Conservation (phyloP, 2,888 invertebrate species). For the Stenoptilia bipunctidactyla region DNA sequence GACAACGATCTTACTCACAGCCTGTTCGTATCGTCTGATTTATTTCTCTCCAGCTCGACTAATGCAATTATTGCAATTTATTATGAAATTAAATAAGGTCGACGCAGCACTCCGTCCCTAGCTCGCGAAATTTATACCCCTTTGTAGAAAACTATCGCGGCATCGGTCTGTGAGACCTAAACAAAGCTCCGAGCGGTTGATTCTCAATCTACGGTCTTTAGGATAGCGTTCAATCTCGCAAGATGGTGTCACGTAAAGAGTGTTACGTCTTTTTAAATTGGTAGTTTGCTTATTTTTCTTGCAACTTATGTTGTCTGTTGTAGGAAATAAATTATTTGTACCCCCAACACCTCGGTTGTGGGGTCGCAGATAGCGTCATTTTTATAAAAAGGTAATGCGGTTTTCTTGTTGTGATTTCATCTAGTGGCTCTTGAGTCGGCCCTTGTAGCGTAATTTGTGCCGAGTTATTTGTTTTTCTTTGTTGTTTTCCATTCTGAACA, state of each 20-base stretch:
- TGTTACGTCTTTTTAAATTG: constrained; percentile 50
- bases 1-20: constrained; percentile 21
- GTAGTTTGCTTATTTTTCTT: constrained; percentile 67
- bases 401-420: constrained; percentile 53
- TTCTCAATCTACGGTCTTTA: constrained; percentile 35
- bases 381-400: constrained; percentile 66
- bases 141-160: constrained; percentile 41
- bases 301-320: constrained; percentile 59
- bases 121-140: constrained; percentile 51
- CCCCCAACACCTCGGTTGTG: constrained; percentile 57
- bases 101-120: constrained; percentile 37
- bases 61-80: constrained; percentile 70
- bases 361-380: constrained; percentile 55
- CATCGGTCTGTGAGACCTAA: constrained; percentile 23
- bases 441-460: background rate
- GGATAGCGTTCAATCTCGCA: constrained; percentile 36
- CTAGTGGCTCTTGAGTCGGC: constrained; percentile 10
- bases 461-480: background rate
- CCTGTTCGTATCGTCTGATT: constrained; percentile 35
- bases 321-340: constrained; percentile 63
- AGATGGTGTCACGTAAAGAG: constrained; percentile 18
- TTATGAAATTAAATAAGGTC: constrained; percentile 66
- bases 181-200: constrained; percentile 29
- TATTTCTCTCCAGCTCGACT: constrained; percentile 42
- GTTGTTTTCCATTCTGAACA: background rate